Base-by-base conservation (phyloP, 2,888 invertebrate genomes). In the Branchellion lobata region DNA sequence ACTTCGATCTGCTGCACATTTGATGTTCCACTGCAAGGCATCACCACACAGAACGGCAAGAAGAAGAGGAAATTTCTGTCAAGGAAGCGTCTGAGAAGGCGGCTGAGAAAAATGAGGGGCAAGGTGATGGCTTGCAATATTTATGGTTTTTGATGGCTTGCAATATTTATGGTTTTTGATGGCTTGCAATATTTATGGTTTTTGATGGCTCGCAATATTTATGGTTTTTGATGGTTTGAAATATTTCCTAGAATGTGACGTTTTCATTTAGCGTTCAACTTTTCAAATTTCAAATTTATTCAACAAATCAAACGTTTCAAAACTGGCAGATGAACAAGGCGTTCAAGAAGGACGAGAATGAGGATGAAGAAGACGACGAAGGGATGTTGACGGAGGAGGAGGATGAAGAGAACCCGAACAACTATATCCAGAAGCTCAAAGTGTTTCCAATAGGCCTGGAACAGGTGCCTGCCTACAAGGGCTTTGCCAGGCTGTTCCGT, bases 381-480 rank as follows among this genome's bases (percentile, higher is more conserved):
- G 61, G 61, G 21, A 18, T 57, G 24, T 24, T 57, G 29, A 33
- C 61, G 29, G 29, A 33, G 18, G 69, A 36, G 1, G 69, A 36
- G 1, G 79, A 71, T 3, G 81, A 81, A 27, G 81, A 81, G 3
- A 40, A 57, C 61, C 24, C 61, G 11, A 57, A n/a, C 61, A 57
- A 57, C 24, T 57, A 57, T n/a, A 57, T 57, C n/a, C 61, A 57
- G 24, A 57, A 57, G 24, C 61, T 57, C 21, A 57, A 57, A n/a
- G 61, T 57, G 24, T 84, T 81, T 77, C 71, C 76, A 1, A 29
- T 53, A 29, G 82, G 82, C 72, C 81, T 84, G 65, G 84, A 84
- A 74, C 79, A 81, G 11, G 81, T 82, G 1, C 72, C 77, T 0
- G 82, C 78, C 14, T 84, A 80, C 73, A 72, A 73, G 1, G 81